phyloP scores from a whole-genome alignment of 2,113 vertebrate genomes.

The Otis tarda region DNA sequence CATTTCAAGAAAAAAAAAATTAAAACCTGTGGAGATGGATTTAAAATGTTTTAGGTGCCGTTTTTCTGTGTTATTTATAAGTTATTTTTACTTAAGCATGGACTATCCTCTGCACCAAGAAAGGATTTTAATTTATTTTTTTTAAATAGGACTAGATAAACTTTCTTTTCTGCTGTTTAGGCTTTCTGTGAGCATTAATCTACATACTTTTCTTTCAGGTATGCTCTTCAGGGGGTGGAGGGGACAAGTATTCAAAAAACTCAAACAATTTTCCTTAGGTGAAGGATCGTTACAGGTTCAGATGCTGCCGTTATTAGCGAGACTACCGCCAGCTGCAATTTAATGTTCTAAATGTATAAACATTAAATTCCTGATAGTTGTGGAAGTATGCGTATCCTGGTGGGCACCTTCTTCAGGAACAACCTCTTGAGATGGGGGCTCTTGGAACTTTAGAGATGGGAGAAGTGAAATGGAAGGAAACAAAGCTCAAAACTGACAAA shows the following conservation, averaged over 20 bases:
- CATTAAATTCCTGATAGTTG: background rate
- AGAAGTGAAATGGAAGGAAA: background rate
- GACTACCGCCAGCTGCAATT: background rate
- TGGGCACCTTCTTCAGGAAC: background rate
- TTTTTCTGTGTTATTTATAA: background rate
- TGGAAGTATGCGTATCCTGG: background rate
- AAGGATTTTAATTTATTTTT: background rate
- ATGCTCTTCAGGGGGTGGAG: conserved; percentile 15
- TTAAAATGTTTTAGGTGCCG: background rate
- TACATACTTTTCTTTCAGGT: conserved; percentile 31
- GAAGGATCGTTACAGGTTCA: conserved; percentile 31
- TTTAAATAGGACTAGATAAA: background rate
- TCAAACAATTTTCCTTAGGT: conserved; percentile 52
- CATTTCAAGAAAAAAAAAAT: background rate
- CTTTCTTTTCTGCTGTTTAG: background rate
- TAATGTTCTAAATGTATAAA: background rate
- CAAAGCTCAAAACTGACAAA: background rate
- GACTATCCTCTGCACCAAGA: accelerated
- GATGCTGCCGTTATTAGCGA: background rate
- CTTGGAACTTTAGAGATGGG: background rate
- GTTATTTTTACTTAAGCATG: background rate
- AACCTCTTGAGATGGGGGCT: background rate
- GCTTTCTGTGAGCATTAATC: background rate
- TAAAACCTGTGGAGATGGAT: background rate
- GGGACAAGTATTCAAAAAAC: conserved; percentile 45